Percentiles rank a stretch among this genome's conserved stretches.
Conservation (phyloP, 1,140 invertebrate genomes). For the Drosophila saltans region DNA sequence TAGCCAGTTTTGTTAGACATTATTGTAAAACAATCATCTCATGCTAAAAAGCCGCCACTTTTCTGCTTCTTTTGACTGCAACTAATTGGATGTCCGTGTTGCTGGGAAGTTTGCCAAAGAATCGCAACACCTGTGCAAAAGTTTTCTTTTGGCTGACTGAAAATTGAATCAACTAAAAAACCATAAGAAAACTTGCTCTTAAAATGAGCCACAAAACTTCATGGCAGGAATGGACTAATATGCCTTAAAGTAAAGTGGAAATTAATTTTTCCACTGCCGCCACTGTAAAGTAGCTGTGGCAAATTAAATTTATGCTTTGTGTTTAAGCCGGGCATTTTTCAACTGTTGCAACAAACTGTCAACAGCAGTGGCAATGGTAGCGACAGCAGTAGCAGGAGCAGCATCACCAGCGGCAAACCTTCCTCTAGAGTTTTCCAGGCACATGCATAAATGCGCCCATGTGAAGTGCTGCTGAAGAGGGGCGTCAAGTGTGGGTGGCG, state of each 20-base stretch:
- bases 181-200: conserved; percentile 67
- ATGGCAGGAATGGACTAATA: conserved; percentile 52
- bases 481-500: conserved; percentile 13
- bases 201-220: conserved; percentile 60
- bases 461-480: conserved; percentile 15
- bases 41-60: not conserved
- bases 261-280: not conserved
- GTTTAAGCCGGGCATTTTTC: conserved; percentile 55
- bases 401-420: conserved; percentile 11
- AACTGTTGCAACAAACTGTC: conserved; percentile 62
- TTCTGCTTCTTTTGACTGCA: not conserved
- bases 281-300: conserved; percentile 21
- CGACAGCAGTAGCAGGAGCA: too few relatives aligned
- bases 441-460: conserved; percentile 40
- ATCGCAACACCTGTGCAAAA: conserved; percentile 56
- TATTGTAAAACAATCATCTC: not conserved
- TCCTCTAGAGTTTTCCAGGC: not conserved
- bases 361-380: conserved; percentile 34
- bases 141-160: conserved; percentile 44
- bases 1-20: conserved; percentile 1
- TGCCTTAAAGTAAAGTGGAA: conserved; percentile 32
- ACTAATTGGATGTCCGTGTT: conserved; percentile 7
- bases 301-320: conserved; percentile 65
- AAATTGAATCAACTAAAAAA: conserved; percentile 70
- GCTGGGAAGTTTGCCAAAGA: conserved; percentile 23